Conservation (phyloP, 2,797 vertebrate species). For the Eupleurogrammus muticus region DNA sequence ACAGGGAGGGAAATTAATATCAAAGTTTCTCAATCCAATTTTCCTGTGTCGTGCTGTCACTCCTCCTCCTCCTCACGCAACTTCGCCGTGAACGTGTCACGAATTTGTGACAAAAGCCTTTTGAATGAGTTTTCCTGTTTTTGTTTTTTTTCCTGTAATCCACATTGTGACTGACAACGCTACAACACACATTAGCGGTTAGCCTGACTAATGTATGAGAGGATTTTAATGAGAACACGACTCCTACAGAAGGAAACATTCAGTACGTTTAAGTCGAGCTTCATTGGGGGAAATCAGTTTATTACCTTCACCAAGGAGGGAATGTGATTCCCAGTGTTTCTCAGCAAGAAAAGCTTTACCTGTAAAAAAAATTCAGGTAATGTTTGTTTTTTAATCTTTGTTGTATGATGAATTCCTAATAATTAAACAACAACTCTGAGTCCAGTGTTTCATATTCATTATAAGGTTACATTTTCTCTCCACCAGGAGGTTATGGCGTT, state of each 20-base stretch:
- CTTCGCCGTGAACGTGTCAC: conserved; percentile 54
- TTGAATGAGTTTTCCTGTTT: conserved; percentile 32
- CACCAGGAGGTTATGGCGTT: too few relatives aligned
- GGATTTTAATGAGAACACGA: conserved; percentile 5
- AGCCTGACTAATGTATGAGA: conserved; percentile 26
- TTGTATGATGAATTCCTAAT: too few relatives aligned
- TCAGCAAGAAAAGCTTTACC: too few relatives aligned
- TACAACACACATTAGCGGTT: conserved; percentile 14
- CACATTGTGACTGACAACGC: conserved; percentile 25
- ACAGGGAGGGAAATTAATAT: conserved; percentile 38
- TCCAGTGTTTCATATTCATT: too few relatives aligned
- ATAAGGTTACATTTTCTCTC: too few relatives aligned
- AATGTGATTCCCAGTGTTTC: too few relatives aligned
- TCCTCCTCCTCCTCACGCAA: conserved; percentile 56
- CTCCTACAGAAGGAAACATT: not conserved
- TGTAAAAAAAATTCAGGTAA: too few relatives aligned
- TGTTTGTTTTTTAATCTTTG: too few relatives aligned
- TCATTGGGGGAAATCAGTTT: too few relatives aligned
- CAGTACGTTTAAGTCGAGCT: not conserved
- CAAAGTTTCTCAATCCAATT: conserved; percentile 54
- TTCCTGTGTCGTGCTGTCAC: conserved; percentile 65
- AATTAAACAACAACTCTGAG: too few relatives aligned
- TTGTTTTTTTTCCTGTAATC: conserved; percentile 17
- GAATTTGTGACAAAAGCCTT: conserved; percentile 61
- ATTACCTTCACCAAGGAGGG: too few relatives aligned